phyloP scores from a whole-genome alignment of 2,113 vertebrate genomes.

The Serinus canaria region DNA sequence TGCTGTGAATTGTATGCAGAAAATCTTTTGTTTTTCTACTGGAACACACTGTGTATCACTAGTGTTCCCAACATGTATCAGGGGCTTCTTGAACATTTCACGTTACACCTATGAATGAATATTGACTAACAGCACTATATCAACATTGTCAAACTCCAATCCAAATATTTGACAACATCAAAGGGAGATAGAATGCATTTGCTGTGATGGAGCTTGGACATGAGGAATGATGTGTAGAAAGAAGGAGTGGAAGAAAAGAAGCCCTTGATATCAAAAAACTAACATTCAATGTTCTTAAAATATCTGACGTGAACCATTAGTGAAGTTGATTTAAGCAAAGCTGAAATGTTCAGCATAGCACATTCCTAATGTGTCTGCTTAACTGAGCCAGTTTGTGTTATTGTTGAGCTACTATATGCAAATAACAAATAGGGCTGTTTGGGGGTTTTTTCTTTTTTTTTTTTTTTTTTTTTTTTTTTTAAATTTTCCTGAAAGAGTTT shows the following conservation, averaged over 20 bases:
- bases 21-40: not conserved
- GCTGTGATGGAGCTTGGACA: not conserved
- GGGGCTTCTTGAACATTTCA: not conserved
- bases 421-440: not conserved
- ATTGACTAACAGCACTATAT: slow-evolving; percentile 10
- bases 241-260: not conserved
- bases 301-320: not conserved
- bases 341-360: not conserved
- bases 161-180: slow-evolving; percentile 9
- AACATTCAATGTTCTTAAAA: not conserved
- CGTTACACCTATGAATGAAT: slow-evolving; percentile 18
- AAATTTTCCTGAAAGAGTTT: slow-evolving; percentile 28
- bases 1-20: not conserved
- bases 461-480: not conserved
- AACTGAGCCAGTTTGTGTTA: not conserved
- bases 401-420: not conserved
- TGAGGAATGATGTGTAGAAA: not conserved
- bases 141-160: not conserved
- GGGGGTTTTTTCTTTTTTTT: fast-evolving
- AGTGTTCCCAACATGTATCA: not conserved
- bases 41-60: not conserved
- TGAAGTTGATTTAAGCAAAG: slow-evolving; percentile 7
- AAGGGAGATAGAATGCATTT: slow-evolving; percentile 10
- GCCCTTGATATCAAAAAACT: not conserved
- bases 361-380: not conserved